Evolutionary conservation across 2,888 invertebrate genomes (phyloP), one percentile per base, ranked within the genome.

Genomic region (Steinernema carpocapsae): DNA sequence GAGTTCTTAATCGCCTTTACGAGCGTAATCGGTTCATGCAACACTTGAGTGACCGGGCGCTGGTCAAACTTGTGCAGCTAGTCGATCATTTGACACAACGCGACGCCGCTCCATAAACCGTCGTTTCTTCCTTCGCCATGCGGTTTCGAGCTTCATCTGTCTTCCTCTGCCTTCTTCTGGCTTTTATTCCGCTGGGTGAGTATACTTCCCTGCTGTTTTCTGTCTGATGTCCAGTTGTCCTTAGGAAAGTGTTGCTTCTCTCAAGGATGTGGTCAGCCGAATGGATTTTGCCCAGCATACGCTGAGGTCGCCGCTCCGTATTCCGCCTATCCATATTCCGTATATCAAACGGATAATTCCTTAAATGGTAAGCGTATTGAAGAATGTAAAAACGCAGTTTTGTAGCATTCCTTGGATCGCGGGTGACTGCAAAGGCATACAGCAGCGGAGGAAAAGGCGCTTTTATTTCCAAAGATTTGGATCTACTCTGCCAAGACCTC

Each of bases 1-100:
- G 32, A 64, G 32, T 64, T 64, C 64, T 64, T 64, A 64, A 64
- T 64, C 64, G 64, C 64, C 64, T 64, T 64, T 64, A 29, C 64
- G 64, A 24, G 64, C 29, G 64, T 64, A 29, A 64, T 64, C 32
- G 32, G 64, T 64, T 64, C 64, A 64, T 64, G 64, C 64, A 64
- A 64, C 64, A 64, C 64, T 32, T 29, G 29, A 64, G 64, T 64
- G 64, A 64, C 64, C 64, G 64, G 2, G 17, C 17, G 22, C 37
- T 32, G 64, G 32, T 64, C 64, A 32, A 24, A 29, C 64, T 64
- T 14, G 64, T n/a, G 64, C 37, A 22, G 64, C 64, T 64, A 32
- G 4, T 32, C 64, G 19, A 3, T 48, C 48, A 48, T 48, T 48
- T 32, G 29, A 1, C 32, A 64, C 32, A 64, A 64, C 32, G 32